Percentiles rank a stretch among this genome's conserved stretches.
These are phyloP conservation scores for Laticauda colubrina DNA, from an alignment of 2,113 vertebrate genomes.

Conservation along the genomic window DNA sequence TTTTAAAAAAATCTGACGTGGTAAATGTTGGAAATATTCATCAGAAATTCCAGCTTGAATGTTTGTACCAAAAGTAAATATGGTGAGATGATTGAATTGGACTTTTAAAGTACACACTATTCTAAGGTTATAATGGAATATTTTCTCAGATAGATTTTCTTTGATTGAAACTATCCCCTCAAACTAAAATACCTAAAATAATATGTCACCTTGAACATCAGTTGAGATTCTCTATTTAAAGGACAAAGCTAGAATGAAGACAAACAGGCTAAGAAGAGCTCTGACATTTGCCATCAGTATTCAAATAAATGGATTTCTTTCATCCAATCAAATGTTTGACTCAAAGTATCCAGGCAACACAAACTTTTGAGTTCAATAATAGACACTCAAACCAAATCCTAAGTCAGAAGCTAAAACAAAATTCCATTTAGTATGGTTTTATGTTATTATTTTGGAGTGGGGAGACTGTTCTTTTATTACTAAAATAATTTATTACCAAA, in stretches of 20 bases:
- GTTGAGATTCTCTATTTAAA: conserved; percentile 36
- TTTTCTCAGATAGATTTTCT: conserved; percentile 13
- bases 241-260: conserved; percentile 36
- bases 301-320: conserved; percentile 56
- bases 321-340: conserved; percentile 48
- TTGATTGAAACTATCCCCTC: conserved; percentile 21
- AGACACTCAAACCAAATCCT: conserved; percentile 42
- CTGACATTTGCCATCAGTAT: conserved; percentile 31
- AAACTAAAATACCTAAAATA: conserved; percentile 3
- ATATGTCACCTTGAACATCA: neutral
- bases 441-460: conserved; percentile 13
- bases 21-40: neutral
- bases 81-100: neutral
- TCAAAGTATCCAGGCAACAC: conserved; percentile 62
- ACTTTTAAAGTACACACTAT: neutral
- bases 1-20: neutral
- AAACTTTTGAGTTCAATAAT: conserved; percentile 52
- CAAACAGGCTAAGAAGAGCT: conserved; percentile 34
- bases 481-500: conserved; percentile 37
- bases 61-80: neutral
- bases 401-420: conserved; percentile 51
- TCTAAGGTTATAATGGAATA: neutral
- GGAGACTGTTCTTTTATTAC: conserved; percentile 26
- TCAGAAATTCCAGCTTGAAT: neutral
- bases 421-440: conserved; percentile 47